Evolutionary conservation across 2,888 invertebrate species (phyloP).

Genomic region (Eupithecia exiguata): DNA sequence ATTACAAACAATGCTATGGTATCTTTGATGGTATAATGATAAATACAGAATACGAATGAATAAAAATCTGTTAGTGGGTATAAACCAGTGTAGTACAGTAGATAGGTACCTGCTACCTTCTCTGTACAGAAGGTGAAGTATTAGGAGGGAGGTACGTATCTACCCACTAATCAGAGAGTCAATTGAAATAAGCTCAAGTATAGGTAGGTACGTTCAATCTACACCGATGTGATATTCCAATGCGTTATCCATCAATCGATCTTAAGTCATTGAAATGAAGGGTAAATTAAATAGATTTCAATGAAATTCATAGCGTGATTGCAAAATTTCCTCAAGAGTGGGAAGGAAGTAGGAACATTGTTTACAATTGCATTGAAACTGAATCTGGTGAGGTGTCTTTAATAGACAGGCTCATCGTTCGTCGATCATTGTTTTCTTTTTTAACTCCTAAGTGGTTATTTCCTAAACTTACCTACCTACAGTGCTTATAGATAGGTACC

Average conservation of each 20-base stretch:
- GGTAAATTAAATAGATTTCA: neutral
- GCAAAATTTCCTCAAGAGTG: neutral
- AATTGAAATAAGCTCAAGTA: neutral
- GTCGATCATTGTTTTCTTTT: neutral
- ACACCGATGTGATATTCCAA: neutral
- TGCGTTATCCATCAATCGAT: neutral
- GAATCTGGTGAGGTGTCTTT: neutral
- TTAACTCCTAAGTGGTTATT: too few species aligned
- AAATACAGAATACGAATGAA: neutral
- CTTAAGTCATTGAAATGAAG: neutral
- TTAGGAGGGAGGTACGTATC: neutral
- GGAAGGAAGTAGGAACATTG: neutral
- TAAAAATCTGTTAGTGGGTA: neutral
- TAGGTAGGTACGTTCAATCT: neutral
- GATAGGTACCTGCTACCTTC: neutral
- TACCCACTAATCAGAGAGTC: neutral
- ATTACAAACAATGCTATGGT: neutral
- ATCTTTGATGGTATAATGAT: neutral
- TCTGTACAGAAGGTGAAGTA: neutral
- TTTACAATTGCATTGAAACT: slow-evolving; percentile 2
- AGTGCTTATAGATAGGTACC: too few species aligned
- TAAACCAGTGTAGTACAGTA: neutral
- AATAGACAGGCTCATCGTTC: neutral
- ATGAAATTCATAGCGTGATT: neutral
- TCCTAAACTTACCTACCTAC: too few species aligned